A percentile compares a stretch with the other conserved stretches of the same genome.
These are phyloP conservation scores for Paracyprichromis sp. DNA, from an alignment of 2,113 vertebrate genomes.

Conservation along the genomic window DNA sequence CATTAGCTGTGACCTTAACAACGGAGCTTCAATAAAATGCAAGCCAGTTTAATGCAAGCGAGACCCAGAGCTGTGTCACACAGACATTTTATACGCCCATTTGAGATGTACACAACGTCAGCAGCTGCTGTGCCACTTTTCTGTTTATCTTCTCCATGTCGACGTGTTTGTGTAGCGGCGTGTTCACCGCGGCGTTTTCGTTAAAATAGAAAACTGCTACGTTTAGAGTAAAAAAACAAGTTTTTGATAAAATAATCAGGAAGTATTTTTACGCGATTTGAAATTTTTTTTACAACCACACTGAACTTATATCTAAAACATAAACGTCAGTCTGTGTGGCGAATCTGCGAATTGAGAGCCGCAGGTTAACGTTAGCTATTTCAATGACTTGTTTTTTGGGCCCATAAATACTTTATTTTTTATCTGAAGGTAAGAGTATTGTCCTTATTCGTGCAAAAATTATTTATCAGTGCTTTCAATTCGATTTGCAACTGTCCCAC, in stretches of 20 bases:
- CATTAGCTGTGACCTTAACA: conserved; percentile 8
- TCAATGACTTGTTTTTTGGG: conserved; percentile 12
- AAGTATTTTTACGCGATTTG: accelerated
- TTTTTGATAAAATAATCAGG: neutral
- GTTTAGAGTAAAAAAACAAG: neutral
- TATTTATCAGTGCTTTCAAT: accelerated
- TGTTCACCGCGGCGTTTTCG: conserved; percentile 48
- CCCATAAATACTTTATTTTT: neutral
- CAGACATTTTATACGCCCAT: neutral
- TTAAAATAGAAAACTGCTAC: accelerated
- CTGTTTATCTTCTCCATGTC: conserved; percentile 71
- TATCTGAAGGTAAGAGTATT: neutral
- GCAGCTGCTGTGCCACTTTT: conserved; percentile 8
- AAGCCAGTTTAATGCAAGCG: neutral
- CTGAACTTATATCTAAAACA: neutral
- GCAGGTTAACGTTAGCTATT: neutral
- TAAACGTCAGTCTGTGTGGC: neutral
- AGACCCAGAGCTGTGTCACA: neutral
- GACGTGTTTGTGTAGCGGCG: conserved; percentile 41
- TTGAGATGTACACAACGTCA: neutral
- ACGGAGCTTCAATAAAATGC: neutral
- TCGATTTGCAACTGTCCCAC: neutral
- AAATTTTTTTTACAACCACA: neutral
- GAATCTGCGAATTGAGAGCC: conserved; percentile 14
- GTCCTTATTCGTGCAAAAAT: accelerated